Conservation (phyloP, 2,113 vertebrate species). For the Sardina pilchardus region DNA sequence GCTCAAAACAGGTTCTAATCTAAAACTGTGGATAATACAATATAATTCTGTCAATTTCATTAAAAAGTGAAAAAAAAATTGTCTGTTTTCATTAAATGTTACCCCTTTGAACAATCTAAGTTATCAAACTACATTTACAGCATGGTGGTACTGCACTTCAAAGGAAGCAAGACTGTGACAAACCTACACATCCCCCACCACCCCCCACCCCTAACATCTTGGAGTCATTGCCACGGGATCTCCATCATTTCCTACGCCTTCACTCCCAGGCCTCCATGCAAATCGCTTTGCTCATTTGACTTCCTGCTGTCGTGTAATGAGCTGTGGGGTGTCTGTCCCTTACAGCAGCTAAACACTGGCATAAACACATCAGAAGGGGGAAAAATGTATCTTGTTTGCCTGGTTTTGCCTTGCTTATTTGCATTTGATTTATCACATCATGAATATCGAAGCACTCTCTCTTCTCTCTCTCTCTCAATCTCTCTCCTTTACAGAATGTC, state of each 20-base stretch:
- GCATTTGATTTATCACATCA: conserved; percentile 6
- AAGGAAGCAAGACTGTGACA: neutral
- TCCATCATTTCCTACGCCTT: neutral
- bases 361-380: neutral
- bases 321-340: conserved; percentile 6
- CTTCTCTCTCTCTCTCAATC: neutral
- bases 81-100: too few species aligned
- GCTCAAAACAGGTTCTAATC: neutral
- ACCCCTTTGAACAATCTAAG: too few species aligned
- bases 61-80: too few species aligned
- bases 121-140: too few species aligned
- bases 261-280: neutral
- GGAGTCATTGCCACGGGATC: neutral
- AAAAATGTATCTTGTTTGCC: neutral
- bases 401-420: neutral
- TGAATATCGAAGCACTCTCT: neutral
- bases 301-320: neutral
- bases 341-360: conserved; percentile 7
- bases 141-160: neutral
- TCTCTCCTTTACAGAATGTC: neutral
- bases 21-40: neutral
- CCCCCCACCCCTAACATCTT: neutral
- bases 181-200: neutral
- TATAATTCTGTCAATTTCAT: neutral
- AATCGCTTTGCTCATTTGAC: conserved; percentile 13